Evolutionary conservation across 2,797 vertebrate genomes (phyloP), one percentile per base, ranked within the genome.

Genomic region (Lemur catta): DNA sequence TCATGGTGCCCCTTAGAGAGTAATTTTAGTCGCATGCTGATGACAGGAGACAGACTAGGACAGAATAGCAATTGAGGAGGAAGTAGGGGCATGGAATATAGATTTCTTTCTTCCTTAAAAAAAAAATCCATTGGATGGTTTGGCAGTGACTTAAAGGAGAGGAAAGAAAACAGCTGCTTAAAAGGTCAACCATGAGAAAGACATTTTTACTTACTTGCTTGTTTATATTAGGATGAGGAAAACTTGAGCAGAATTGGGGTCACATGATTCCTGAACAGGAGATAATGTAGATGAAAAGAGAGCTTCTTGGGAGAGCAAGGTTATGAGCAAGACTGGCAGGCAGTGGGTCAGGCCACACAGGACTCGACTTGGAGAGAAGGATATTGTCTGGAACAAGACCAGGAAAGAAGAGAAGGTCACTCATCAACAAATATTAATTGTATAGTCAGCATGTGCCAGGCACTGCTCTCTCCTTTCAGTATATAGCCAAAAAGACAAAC

Each of bases 101-200:
- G 74, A 95, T 80, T 93, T 94, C n/a, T 52, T 94, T 95, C 28
- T 86, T 81, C 57, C 33, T 86, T 38, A 57, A 57, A 63, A 69
- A 79, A 79, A 52, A 91, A 33, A 57, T 71, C 50, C 88, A 20
- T 87, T 75, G 33, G 79, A 67, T 78, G 46, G 48, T 89, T 97
- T 96, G 81, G n/a, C 50, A 76, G 48, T 90, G 88, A 78, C 26
- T 72, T n/a, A 85, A 76, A 94, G 7, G 33, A 78, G 72, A 90
- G 18, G 35, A 94, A 71, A 93, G n/a, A 84, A 26, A 86, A 67
- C 46, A 18, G 20, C 20, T 80, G 12, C 59, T 91, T 87, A 80
- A 82, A 89, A 90, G 24, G 38, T 33, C 61, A 89, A 86, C 28
- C 13, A 28, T 33, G 65, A 93, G 86, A 91, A 82, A 84, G 48